Conservation (phyloP, 2,888 invertebrate species). For the Dioctria rufipes region DNA sequence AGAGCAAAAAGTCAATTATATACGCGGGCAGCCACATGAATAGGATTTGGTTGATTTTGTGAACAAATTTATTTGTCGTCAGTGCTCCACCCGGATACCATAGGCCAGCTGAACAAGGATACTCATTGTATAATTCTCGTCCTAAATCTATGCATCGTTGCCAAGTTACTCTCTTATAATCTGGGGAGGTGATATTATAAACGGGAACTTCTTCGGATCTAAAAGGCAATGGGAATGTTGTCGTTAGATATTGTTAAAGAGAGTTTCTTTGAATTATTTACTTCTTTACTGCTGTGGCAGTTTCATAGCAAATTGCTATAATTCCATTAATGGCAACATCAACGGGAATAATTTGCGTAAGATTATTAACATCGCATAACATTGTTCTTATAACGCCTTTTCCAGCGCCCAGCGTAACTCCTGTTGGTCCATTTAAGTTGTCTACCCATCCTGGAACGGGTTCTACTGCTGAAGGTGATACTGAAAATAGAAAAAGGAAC, state of each 20-base stretch:
- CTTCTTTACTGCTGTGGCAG: constrained; percentile 28
- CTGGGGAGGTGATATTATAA: constrained; percentile 91
- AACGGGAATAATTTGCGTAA: constrained; percentile 84
- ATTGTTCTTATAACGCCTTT: constrained; percentile 93
- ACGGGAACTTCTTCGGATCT: constrained; percentile 83
- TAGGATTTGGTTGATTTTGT: constrained; percentile 80
- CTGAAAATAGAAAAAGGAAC: constrained; percentile 60
- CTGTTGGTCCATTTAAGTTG: constrained; percentile 77
- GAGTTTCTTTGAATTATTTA: constrained; percentile 1
- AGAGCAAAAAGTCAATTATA: constrained; percentile 83
- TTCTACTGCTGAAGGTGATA: constrained; percentile 70
- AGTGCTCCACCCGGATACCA: constrained; percentile 90
- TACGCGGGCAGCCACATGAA: constrained; percentile 87
- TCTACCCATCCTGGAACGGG: constrained; percentile 77
- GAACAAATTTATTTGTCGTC: constrained; percentile 78
- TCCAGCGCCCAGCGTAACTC: constrained; percentile 77
- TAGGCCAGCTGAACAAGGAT: constrained; percentile 88
- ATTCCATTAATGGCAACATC: constrained; percentile 87
- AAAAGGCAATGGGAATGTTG: constrained; percentile 60
- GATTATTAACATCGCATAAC: constrained; percentile 81
- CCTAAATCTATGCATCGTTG: constrained; percentile 84
- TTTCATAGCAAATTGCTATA: constrained; percentile 80
- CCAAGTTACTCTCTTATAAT: constrained; percentile 87
- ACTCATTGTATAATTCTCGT: constrained; percentile 77
- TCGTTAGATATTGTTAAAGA: background rate